Conservation (phyloP, 1,140 invertebrate genomes). For the Trypoxylus dichotomus region DNA sequence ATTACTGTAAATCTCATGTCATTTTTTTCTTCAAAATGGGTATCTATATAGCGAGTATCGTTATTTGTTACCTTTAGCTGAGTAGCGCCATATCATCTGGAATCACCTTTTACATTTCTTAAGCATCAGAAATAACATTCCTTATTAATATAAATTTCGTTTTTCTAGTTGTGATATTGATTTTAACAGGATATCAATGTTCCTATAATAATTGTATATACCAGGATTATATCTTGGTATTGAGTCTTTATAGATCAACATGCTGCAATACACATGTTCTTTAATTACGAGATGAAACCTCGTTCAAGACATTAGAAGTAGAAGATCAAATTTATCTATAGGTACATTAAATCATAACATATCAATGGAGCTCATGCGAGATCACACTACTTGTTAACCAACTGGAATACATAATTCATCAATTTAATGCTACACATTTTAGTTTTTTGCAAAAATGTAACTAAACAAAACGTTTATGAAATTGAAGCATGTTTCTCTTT, state of each 20-base stretch:
- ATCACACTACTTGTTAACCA: too few relatives aligned
- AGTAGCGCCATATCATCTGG: neutral
- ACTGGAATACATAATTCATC: too few relatives aligned
- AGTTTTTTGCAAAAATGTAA: too few relatives aligned
- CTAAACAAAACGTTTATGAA: neutral
- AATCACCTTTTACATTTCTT: neutral
- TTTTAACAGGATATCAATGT: neutral
- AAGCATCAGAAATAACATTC: neutral
- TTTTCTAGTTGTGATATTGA: neutral
- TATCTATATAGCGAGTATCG: too few relatives aligned
- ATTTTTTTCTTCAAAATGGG: too few relatives aligned
- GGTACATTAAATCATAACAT: too few relatives aligned
- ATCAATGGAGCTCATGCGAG: too few relatives aligned
- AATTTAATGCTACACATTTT: conserved; percentile 12
- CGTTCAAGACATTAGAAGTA: too few relatives aligned
- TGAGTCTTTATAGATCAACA: neutral
- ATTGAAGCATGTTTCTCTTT: neutral
- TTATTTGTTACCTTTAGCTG: too few relatives aligned
- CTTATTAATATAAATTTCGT: neutral
- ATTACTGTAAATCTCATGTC: too few relatives aligned
- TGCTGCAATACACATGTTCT: neutral
- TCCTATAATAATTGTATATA: neutral
- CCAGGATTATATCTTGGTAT: neutral
- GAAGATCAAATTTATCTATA: too few relatives aligned
- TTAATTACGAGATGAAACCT: neutral